Evolutionary conservation across 2,888 invertebrate species (phyloP), one percentile per base, ranked within the genome.

Genomic region (Netelia virgata): DNA sequence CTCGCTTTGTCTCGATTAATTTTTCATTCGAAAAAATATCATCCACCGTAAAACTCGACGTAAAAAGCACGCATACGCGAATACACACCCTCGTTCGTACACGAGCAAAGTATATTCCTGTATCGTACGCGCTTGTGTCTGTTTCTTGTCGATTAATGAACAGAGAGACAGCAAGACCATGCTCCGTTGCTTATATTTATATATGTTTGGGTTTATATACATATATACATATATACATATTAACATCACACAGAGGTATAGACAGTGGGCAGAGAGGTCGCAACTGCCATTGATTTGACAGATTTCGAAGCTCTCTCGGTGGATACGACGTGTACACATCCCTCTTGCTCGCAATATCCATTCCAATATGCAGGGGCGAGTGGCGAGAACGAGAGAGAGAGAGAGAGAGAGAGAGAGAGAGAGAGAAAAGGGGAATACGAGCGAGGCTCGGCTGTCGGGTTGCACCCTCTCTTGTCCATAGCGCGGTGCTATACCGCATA

Each of bases 271-370:
- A 14, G 73, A 66, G 78, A 59, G 82, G 78, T 73, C 61, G 84
- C 78, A 78, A 84, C 84, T 84, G 82, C 78, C 82, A 84, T 84
- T 82, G 82, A 86, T 83, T 85, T 86, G 86, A 83, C 85, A 86
- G 84, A 84, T 84, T 84, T 82, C 78, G 82, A 70, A 72, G 79
- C 74, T 77, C 78, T 83, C 83, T 63, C 78, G 61, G 82, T 50
- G 14, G 11, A 73, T 68, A 72, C 50, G 57, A 59, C 82, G 77
- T 68, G 23, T 76, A 75, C 81, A 85, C 74, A 79, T 81, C 63
- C 72, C 66, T 72, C 66, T 74, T 47, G 74, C 83, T 53, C 86
- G 78, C 85, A 82, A 83, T 87, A 86, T 87, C 87, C 89, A 89
- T 82, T 84, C 78, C 75, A 74, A 84, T 84, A 69, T 82, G 61